phyloP scores from a whole-genome alignment of 2,113 vertebrate species.

The Pionites leucogaster region DNA sequence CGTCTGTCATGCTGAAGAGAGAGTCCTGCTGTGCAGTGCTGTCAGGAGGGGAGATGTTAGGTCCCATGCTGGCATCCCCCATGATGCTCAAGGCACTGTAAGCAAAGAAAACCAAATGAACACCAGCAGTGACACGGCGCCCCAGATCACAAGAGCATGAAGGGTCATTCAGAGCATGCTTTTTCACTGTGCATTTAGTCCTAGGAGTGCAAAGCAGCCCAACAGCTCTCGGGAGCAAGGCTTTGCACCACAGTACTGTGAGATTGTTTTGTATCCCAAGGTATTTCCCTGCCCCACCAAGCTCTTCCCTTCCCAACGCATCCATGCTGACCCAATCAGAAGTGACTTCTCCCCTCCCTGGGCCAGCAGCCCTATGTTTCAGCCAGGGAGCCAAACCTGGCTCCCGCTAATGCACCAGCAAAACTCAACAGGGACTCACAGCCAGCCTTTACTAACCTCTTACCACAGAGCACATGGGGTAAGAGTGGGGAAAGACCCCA shows the following conservation, averaged over 20 bases:
- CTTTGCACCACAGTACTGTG: background rate
- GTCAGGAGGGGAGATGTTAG: background rate
- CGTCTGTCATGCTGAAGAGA: constrained; percentile 84
- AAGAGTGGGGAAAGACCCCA: background rate
- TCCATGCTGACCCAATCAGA: background rate
- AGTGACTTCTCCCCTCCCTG: background rate
- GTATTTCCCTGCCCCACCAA: background rate
- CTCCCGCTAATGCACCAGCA: background rate
- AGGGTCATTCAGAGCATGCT: background rate
- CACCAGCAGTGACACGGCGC: background rate
- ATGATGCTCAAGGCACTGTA: constrained; percentile 57
- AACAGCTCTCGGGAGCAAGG: background rate
- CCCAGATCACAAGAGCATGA: background rate
- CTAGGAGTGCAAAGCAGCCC: background rate
- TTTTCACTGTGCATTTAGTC: background rate
- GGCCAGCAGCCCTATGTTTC: background rate
- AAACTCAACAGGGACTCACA: fast-evolving
- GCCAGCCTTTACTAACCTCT: background rate
- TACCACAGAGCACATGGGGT: background rate
- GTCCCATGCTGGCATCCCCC: constrained; percentile 69
- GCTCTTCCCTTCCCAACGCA: background rate
- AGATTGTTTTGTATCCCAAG: background rate
- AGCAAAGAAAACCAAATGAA: background rate
- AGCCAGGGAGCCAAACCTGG: background rate
- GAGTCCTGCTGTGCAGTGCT: constrained; percentile 70